Evolutionary conservation across 2,888 invertebrate species (phyloP).

Genomic region (Heliconius aoede): DNA sequence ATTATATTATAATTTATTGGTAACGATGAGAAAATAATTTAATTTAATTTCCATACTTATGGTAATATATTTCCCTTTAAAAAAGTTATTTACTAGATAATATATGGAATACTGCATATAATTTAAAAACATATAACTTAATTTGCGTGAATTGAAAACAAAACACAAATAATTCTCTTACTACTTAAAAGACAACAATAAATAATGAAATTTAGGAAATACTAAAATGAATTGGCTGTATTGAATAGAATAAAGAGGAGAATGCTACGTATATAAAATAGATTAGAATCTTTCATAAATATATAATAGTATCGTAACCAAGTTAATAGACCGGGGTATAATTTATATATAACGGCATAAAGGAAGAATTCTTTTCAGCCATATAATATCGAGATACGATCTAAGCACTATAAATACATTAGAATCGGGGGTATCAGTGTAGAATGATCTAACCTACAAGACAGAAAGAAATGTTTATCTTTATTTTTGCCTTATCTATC

Average conservation of each 20-base stretch:
- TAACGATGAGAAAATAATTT: too few species aligned
- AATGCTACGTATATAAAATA: constrained; percentile 20
- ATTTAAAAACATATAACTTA: too few species aligned
- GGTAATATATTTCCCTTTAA: too few species aligned
- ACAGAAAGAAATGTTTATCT: background rate
- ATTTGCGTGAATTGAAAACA: too few species aligned
- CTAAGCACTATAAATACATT: constrained; percentile 12
- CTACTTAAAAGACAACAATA: background rate
- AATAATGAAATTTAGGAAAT: background rate
- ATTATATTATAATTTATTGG: too few species aligned
- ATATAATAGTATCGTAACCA: constrained; percentile 5
- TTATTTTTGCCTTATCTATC: background rate
- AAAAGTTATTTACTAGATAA: too few species aligned
- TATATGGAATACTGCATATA: too few species aligned
- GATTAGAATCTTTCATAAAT: constrained; percentile 12
- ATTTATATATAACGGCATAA: constrained; percentile 16
- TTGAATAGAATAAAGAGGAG: background rate
- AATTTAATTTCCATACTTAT: too few species aligned
- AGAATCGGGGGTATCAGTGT: constrained; percentile 14
- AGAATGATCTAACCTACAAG: constrained; percentile 7
- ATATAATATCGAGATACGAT: constrained; percentile 20
- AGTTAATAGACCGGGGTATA: constrained; percentile 21
- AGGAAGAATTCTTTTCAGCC: constrained; percentile 16
- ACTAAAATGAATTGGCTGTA: constrained; percentile 12
- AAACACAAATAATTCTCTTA: too few species aligned